Evolutionary conservation across 1,140 invertebrate genomes (phyloP).

Genomic region (Drosophila tristis): DNA sequence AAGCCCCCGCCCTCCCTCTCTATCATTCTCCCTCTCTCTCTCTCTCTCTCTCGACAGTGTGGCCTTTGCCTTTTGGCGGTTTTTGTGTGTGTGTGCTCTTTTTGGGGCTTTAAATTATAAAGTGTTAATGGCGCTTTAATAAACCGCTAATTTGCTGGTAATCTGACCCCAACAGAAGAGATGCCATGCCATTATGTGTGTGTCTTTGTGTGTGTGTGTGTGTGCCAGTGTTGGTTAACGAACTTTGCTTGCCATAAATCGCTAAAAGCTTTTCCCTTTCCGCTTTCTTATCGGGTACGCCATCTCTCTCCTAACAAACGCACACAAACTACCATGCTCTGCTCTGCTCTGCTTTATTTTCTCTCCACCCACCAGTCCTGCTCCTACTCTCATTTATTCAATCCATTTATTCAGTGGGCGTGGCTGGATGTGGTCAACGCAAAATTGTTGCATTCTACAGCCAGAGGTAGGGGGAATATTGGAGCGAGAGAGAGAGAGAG

Average conservation of each 20-base stretch:
- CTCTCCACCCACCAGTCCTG: background rate
- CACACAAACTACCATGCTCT: background rate
- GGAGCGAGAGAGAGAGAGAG: background rate
- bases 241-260: slow-evolving; percentile 49
- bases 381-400: background rate
- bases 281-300: slow-evolving; percentile 2
- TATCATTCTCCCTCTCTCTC: too few species aligned
- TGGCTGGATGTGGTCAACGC: background rate
- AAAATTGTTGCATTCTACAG: slow-evolving; percentile 30
- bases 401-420: slow-evolving; percentile 7
- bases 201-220: slow-evolving; percentile 22
- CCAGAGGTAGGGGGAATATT: too few species aligned
- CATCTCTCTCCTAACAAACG: slow-evolving; percentile 5
- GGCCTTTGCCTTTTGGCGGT: slow-evolving; percentile 30
- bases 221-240: slow-evolving; percentile 31
- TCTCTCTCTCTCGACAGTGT: slow-evolving; percentile 1
- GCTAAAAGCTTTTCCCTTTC: slow-evolving; percentile 43
- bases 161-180: slow-evolving; percentile 42
- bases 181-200: slow-evolving; percentile 15
- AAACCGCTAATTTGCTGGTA: slow-evolving; percentile 65
- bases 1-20: slow-evolving; percentile 1
- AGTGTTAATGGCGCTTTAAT: slow-evolving; percentile 65
- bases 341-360: background rate
- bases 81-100: slow-evolving; percentile 25
- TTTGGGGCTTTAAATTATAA: slow-evolving; percentile 59